Percentiles rank a stretch among this genome's conserved stretches.
These are phyloP conservation scores for Drosophila diplacantha DNA, from an alignment of 2,888 invertebrate species.

Conservation along the genomic window DNA sequence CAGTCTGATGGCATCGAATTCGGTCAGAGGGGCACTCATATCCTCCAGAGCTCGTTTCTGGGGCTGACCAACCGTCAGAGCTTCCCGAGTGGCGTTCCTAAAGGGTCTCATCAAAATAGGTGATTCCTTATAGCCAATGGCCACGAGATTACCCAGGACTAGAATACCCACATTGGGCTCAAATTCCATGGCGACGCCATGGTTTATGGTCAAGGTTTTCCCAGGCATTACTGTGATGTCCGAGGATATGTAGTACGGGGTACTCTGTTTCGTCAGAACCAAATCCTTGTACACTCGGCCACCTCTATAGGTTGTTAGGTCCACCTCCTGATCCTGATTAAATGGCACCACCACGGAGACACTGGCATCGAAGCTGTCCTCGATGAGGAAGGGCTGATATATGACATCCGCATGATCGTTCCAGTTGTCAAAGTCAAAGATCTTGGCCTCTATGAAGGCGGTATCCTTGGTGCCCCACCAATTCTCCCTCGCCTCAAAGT, in stretches of 20 bases:
- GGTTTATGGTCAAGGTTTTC: constrained; percentile 89
- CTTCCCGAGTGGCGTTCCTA: constrained; percentile 66
- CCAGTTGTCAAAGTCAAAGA: constrained; percentile 99
- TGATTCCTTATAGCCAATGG: constrained; percentile 86
- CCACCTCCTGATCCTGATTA: constrained; percentile 79
- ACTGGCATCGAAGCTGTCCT: constrained; percentile 86
- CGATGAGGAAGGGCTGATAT: constrained; percentile 91
- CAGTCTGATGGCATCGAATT: constrained; percentile 83
- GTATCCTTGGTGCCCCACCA: constrained; percentile 96
- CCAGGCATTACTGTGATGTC: constrained; percentile 99
- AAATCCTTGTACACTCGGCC: constrained; percentile 86
- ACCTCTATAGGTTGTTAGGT: constrained; percentile 83
- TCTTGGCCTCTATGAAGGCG: constrained; percentile 85
- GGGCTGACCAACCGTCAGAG: constrained; percentile 41
- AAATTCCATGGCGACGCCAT: constrained; percentile 95
- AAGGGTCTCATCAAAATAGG: constrained; percentile 88
- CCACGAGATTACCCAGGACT: constrained; percentile 92
- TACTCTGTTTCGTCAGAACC: constrained; percentile 81
- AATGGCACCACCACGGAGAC: constrained; percentile 81
- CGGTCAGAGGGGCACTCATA: constrained; percentile 74
- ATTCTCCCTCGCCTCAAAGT: constrained; percentile 92
- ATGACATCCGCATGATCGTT: constrained; percentile 97
- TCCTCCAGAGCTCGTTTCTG: constrained; percentile 79
- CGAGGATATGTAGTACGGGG: constrained; percentile 88
- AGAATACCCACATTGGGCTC: constrained; percentile 96